These are phyloP conservation scores for Hylaea fasciaria DNA, from an alignment of 2,888 invertebrate species.

Conservation along the genomic window DNA sequence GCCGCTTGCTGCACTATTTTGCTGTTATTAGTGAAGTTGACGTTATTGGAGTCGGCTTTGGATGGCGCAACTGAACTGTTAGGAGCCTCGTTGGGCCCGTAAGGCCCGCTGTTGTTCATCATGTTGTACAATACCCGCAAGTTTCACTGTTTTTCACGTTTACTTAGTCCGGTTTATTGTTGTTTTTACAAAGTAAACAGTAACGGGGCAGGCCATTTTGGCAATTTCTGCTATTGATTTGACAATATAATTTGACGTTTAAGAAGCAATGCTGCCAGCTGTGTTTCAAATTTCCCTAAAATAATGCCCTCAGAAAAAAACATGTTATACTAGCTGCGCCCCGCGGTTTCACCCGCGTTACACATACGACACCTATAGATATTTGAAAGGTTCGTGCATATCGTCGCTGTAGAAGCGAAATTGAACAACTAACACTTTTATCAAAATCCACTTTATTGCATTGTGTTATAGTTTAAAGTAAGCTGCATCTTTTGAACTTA, in stretches of 20 bases:
- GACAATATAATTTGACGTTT: background rate
- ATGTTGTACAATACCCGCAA: conserved; percentile 52
- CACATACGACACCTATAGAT: no score
- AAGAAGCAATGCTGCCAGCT: no score
- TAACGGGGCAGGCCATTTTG: conserved; percentile 26
- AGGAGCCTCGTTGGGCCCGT: conserved; percentile 67
- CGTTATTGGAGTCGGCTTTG: conserved; percentile 59
- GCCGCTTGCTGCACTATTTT: conserved; percentile 61
- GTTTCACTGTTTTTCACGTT: conserved; percentile 44
- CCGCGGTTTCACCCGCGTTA: no score
- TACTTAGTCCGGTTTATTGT: conserved; percentile 29
- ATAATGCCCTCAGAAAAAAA: no score
- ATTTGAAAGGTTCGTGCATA: no score
- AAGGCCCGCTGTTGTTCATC: conserved; percentile 75
- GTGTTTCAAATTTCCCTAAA: no score
- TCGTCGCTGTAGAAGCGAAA: no score
- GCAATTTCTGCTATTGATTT: conserved; percentile 3
- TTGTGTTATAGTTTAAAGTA: no score
- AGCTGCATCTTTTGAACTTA: no score
- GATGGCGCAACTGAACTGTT: conserved; percentile 64
- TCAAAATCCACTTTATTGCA: no score
- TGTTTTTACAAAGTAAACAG: conserved; percentile 20
- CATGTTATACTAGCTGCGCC: no score
- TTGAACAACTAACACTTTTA: no score
- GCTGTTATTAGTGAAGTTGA: conserved; percentile 63